A percentile compares a stretch with the other conserved stretches of the same genome.
phyloP scores from a whole-genome alignment of 2,113 vertebrate species.

The Ciconia boyciana region DNA sequence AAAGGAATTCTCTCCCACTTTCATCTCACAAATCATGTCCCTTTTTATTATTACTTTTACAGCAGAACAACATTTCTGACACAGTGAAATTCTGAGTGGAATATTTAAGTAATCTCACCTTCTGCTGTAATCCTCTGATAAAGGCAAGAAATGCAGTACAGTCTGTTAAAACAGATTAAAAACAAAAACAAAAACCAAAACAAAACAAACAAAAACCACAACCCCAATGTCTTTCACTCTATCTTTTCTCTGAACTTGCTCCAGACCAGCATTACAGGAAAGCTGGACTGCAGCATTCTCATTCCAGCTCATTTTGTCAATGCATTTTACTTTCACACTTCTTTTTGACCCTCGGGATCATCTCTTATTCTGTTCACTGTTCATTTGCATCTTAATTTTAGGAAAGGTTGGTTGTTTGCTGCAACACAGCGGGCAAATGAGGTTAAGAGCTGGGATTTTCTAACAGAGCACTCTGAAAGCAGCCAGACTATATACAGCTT shows the following conservation, averaged over 20 bases:
- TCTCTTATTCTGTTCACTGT: not conserved
- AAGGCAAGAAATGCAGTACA: not conserved
- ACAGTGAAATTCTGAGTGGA: not conserved
- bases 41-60: not conserved
- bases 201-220: not conserved
- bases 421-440: not conserved
- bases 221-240: not conserved
- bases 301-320: not conserved
- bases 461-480: not conserved
- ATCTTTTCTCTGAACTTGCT: not conserved
- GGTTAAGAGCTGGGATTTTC: not conserved
- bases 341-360: not conserved
- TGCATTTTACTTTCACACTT: not conserved
- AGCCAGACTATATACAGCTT: not conserved
- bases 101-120: not conserved
- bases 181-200: rapidly evolving
- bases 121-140: not conserved
- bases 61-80: not conserved
- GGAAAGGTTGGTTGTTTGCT: not conserved
- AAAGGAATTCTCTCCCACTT: not conserved
- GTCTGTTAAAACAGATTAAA: not conserved
- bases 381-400: not conserved
- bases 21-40: not conserved
- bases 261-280: not conserved
- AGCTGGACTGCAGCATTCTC: not conserved